These are phyloP conservation scores for Cylas formicarius DNA, from an alignment of 1,140 invertebrate genomes.

Conservation along the genomic window DNA sequence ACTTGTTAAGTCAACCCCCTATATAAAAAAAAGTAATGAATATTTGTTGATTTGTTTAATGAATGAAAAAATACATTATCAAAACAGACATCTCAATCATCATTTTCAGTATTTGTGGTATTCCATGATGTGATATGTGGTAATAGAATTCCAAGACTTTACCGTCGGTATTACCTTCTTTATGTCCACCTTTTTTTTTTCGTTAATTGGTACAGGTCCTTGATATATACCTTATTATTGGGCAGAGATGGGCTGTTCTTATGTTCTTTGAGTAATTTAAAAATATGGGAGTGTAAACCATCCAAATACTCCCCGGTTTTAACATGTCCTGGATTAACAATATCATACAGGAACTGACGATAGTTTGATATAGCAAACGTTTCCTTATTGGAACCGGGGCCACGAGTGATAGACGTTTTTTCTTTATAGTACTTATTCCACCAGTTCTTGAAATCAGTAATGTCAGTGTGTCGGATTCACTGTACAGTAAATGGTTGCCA, in stretches of 20 bases:
- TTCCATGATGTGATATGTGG: no score
- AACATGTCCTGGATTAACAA: constrained; percentile 10
- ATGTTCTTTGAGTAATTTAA: constrained; percentile 7
- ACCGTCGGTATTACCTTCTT: no score
- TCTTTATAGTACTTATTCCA: constrained; percentile 12
- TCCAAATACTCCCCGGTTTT: constrained; percentile 8
- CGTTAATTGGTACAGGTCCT: constrained; percentile 6
- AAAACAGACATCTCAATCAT: no score
- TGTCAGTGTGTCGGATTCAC: constrained; percentile 18
- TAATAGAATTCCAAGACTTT: no score
- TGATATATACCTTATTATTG: background rate
- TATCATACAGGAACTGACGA: constrained; percentile 10
- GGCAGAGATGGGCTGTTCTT: background rate
- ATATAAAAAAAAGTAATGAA: no score
- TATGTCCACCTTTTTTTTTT: constrained; percentile 8
- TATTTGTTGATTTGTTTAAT: no score
- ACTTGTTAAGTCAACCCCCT: no score
- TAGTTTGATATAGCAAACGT: constrained; percentile 13
- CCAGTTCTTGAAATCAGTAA: constrained; percentile 19
- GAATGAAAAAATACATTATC: no score
- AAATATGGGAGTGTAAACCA: constrained; percentile 3
- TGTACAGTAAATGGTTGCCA: constrained; percentile 18
- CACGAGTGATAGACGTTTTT: constrained; percentile 1
- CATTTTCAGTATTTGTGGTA: no score
- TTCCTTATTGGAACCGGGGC: constrained; percentile 10